phyloP scores from a whole-genome alignment of 1,140 invertebrate genomes.

The Eulimnadia texana region DNA sequence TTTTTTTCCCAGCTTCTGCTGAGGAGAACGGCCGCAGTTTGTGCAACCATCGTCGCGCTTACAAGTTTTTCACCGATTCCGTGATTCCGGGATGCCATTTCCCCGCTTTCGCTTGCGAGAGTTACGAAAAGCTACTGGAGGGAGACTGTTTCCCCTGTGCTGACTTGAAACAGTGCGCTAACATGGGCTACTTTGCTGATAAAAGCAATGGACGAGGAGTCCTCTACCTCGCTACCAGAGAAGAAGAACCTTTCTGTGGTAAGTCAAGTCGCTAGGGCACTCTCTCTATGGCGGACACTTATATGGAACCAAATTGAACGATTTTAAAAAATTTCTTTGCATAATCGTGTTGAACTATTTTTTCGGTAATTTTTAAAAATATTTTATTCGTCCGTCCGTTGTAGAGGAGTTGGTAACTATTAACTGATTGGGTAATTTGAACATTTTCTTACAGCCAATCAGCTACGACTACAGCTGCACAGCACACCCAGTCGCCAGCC shows the following conservation, averaged over 20 bases:
- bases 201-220: constrained; percentile 53
- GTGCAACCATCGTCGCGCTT: constrained; percentile 70
- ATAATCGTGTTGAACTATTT: neutral
- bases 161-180: constrained; percentile 48
- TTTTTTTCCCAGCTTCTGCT: constrained; percentile 37
- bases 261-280: constrained; percentile 26
- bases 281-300: neutral
- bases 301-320: neutral
- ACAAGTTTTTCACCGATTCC: constrained; percentile 86
- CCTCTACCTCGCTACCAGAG: constrained; percentile 69
- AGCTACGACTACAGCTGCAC: constrained; percentile 67
- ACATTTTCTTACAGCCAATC: constrained; percentile 46
- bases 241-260: constrained; percentile 85
- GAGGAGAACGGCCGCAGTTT: constrained; percentile 71
- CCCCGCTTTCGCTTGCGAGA: constrained; percentile 69
- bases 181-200: constrained; percentile 90
- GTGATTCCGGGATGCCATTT: constrained; percentile 78
- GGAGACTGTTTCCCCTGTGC: constrained; percentile 56
- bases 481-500: constrained; percentile 47
- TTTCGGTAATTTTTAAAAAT: too few species aligned
- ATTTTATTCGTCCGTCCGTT: too few species aligned
- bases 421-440: too few species aligned
- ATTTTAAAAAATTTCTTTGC: neutral
- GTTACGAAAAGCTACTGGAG: constrained; percentile 65
- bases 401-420: too few species aligned